These are phyloP conservation scores for Acronicta aceris DNA, from an alignment of 2,888 invertebrate genomes.

Conservation along the genomic window DNA sequence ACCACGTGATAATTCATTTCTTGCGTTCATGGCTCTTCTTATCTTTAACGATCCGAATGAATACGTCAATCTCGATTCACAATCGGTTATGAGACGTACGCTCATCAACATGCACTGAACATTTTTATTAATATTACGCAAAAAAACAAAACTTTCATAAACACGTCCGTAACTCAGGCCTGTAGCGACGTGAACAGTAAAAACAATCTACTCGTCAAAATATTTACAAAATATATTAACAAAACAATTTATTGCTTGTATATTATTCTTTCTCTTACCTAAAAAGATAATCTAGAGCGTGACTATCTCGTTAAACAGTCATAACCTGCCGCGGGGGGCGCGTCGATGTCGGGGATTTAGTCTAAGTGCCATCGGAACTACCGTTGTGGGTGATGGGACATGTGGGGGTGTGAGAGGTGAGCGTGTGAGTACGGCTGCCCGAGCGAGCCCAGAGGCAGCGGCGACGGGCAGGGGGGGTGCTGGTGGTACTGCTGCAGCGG, in stretches of 20 bases:
- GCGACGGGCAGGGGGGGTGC: constrained; percentile 93
- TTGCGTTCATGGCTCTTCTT: constrained; percentile 60
- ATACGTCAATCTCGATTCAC: constrained; percentile 77
- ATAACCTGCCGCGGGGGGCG: constrained; percentile 57
- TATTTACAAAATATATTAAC: constrained; percentile 84
- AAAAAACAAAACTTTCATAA: constrained; percentile 65
- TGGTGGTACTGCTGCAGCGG: constrained; percentile 92
- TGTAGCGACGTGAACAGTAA: constrained; percentile 65
- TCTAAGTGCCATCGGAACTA: constrained; percentile 88
- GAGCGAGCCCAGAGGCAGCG: constrained; percentile 90
- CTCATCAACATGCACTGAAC: constrained; percentile 56
- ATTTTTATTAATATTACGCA: constrained; percentile 66
- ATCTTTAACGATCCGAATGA: constrained; percentile 71
- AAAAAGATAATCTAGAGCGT: constrained; percentile 80
- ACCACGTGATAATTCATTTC: constrained; percentile 72
- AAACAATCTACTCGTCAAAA: constrained; percentile 68
- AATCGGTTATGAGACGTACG: constrained; percentile 64
- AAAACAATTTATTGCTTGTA: constrained; percentile 78
- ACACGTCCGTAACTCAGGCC: constrained; percentile 70
- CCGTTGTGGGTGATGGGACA: constrained; percentile 95
- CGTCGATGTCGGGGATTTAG: constrained; percentile 64
- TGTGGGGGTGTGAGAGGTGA: constrained; percentile 91
- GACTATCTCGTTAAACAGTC: constrained; percentile 80
- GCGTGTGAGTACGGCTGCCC: constrained; percentile 87
- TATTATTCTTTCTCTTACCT: constrained; percentile 78